Evolutionary conservation across 1,140 invertebrate genomes (phyloP).

Genomic region (Cydia strobilella): DNA sequence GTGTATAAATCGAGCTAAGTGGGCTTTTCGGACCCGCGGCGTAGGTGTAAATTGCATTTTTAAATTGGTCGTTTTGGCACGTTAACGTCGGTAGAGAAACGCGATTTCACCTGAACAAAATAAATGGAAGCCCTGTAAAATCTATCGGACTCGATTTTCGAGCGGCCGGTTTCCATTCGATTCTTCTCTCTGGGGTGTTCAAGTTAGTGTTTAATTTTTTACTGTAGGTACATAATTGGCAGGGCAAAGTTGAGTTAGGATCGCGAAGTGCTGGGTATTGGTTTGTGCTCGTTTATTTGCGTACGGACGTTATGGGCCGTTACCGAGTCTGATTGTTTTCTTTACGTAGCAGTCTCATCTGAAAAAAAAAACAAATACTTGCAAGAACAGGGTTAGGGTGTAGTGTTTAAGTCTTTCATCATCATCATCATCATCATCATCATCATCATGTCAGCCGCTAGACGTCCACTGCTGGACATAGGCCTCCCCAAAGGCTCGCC

Average conservation of each 20-base stretch:
- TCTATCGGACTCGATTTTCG: slow-evolving; percentile 20
- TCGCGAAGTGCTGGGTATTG: neutral
- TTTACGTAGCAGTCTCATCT: neutral
- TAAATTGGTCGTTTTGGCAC: slow-evolving; percentile 35
- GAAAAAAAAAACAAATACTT: neutral
- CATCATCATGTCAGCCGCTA: too few species aligned
- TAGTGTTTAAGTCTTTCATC: too few species aligned
- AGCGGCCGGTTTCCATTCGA: slow-evolving; percentile 15
- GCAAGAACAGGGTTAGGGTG: too few species aligned
- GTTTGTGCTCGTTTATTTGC: neutral
- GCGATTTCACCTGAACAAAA: slow-evolving; percentile 26
- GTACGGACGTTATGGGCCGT: neutral
- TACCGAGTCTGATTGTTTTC: neutral
- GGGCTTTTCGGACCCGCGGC: slow-evolving; percentile 34
- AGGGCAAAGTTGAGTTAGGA: slow-evolving; percentile 2
- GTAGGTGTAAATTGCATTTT: slow-evolving; percentile 40
- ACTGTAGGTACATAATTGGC: slow-evolving; percentile 24
- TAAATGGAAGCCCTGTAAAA: slow-evolving; percentile 20
- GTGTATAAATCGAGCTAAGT: slow-evolving; percentile 46
- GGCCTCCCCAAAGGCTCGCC: too few species aligned
- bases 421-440: too few species aligned
- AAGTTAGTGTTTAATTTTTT: slow-evolving; percentile 23
- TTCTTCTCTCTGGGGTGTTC: slow-evolving; percentile 22
- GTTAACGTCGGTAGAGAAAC: slow-evolving; percentile 14
- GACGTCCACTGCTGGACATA: too few species aligned